Percentiles rank a stretch among this genome's conserved stretches.
Conservation (phyloP, 2,888 invertebrate species). For the Scaptomyza cyrtandrae region DNA sequence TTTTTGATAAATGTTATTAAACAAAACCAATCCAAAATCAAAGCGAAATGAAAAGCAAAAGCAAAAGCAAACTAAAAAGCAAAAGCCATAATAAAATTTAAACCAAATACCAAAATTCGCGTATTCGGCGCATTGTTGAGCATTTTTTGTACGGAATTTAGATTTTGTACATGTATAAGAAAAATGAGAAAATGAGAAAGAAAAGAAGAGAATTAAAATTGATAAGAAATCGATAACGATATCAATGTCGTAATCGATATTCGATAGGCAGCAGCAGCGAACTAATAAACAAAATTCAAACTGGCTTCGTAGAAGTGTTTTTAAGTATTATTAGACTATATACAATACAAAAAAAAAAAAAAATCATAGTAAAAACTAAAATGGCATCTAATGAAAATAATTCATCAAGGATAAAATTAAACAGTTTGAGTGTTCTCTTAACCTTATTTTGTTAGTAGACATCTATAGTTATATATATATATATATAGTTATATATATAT, state of each 20-base stretch:
- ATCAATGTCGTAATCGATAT: conserved; percentile 15
- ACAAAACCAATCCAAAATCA: conserved; percentile 41
- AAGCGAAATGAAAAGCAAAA: conserved; percentile 46
- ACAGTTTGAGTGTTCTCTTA: conserved; percentile 16
- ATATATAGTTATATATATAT: neutral
- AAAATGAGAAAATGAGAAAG: neutral
- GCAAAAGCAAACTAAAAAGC: conserved; percentile 28
- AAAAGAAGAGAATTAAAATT: neutral
- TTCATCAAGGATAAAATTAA: neutral
- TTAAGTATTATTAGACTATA: conserved; percentile 78
- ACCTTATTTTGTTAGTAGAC: conserved; percentile 24
- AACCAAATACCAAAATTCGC: conserved; percentile 2
- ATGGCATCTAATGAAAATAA: conserved; percentile 29
- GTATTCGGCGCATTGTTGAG: conserved; percentile 63
- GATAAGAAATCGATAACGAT: conserved; percentile 15
- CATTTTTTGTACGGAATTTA: conserved; percentile 75
- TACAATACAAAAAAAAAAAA: conserved; percentile 27
- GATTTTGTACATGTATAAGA: conserved; percentile 57
- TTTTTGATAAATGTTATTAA: conserved; percentile 83
- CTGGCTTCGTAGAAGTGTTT: conserved; percentile 80
- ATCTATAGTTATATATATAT: conserved; percentile 32
- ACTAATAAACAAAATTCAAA: conserved; percentile 70
- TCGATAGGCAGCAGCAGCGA: conserved; percentile 51
- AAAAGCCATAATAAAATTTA: conserved; percentile 15
- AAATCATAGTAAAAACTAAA: conserved; percentile 43